These are phyloP conservation scores for Leptura quadrifasciata DNA, from an alignment of 2,888 invertebrate genomes.

Conservation along the genomic window DNA sequence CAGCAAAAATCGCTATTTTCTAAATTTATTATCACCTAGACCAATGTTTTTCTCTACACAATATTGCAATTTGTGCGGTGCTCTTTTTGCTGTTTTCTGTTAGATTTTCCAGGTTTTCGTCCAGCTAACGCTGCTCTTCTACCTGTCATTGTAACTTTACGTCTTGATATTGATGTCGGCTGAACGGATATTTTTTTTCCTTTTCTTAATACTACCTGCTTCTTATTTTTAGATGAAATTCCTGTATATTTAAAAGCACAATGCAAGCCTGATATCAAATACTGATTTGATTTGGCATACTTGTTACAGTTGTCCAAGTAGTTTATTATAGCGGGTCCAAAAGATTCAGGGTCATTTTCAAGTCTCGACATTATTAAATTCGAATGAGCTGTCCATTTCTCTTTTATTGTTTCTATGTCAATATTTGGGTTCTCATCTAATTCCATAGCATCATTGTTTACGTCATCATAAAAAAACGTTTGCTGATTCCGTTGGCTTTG, in stretches of 20 bases:
- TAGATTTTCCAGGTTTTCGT: slow-evolving; percentile 33
- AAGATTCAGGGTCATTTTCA: slow-evolving; percentile 22
- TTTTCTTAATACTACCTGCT: slow-evolving; percentile 15
- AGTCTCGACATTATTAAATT: slow-evolving; percentile 27
- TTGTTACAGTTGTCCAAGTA: slow-evolving; percentile 31
- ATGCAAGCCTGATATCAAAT: no score
- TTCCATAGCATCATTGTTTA: slow-evolving; percentile 29
- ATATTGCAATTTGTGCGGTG: slow-evolving; percentile 38
- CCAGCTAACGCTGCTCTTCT: slow-evolving; percentile 40
- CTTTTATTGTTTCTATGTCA: slow-evolving; percentile 38
- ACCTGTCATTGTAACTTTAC: slow-evolving; percentile 38
- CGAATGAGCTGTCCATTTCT: slow-evolving; percentile 34
- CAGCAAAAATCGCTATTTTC: slow-evolving; percentile 29
- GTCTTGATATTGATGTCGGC: slow-evolving; percentile 39
- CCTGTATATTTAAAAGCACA: no score
- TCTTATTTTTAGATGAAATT: no score
- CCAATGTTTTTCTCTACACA: slow-evolving; percentile 38
- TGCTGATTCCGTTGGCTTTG: slow-evolving; percentile 12
- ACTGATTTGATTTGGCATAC: no score
- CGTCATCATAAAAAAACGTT: no score
- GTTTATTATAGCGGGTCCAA: slow-evolving; percentile 33
- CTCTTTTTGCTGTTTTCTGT: slow-evolving; percentile 31
- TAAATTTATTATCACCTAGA: slow-evolving; percentile 34
- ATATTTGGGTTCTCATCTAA: slow-evolving; percentile 30
- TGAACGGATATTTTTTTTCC: slow-evolving; percentile 35